These are phyloP conservation scores for Sebastes hubbsi DNA, from an alignment of 2,797 vertebrate species.

Conservation along the genomic window DNA sequence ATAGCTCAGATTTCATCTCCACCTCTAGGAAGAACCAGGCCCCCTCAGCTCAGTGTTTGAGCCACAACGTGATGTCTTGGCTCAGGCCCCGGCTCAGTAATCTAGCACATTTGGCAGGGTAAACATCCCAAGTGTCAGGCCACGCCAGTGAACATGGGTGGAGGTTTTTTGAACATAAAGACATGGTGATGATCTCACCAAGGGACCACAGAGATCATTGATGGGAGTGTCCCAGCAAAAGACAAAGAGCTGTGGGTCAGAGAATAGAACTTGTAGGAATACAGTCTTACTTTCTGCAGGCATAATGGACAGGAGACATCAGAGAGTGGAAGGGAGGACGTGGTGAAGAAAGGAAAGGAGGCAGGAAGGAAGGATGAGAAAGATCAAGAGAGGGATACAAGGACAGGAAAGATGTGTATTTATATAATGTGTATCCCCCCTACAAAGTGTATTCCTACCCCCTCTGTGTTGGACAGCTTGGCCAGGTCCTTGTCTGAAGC, in stretches of 20 bases:
- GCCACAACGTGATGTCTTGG: slow-evolving; percentile 25
- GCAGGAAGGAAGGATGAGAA: neutral
- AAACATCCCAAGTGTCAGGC: slow-evolving; percentile 28
- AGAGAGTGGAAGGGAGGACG: neutral
- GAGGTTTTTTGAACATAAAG: slow-evolving; percentile 4
- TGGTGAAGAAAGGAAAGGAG: neutral
- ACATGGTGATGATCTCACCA: slow-evolving; percentile 48
- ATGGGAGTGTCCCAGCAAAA: slow-evolving; percentile 44
- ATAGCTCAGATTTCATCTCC: slow-evolving; percentile 29
- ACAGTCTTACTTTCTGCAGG: neutral
- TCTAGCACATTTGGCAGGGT: slow-evolving; percentile 33
- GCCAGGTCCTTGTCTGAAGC: slow-evolving; percentile 91
- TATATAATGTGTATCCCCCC: neutral
- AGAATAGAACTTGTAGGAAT: neutral
- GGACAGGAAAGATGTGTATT: neutral
- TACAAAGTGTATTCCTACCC: slow-evolving; percentile 77
- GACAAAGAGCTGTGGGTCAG: slow-evolving; percentile 18
- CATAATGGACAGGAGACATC: neutral
- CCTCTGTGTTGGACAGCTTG: slow-evolving; percentile 89
- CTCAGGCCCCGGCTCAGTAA: neutral
- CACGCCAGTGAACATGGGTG: slow-evolving; percentile 44
- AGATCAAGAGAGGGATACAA: neutral
- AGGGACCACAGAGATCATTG: neutral
- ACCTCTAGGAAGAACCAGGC: slow-evolving; percentile 14
- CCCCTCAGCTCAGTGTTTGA: slow-evolving; percentile 22